Base-by-base conservation (phyloP, 2,797 vertebrate genomes). In the Fistularia tabacaria region DNA sequence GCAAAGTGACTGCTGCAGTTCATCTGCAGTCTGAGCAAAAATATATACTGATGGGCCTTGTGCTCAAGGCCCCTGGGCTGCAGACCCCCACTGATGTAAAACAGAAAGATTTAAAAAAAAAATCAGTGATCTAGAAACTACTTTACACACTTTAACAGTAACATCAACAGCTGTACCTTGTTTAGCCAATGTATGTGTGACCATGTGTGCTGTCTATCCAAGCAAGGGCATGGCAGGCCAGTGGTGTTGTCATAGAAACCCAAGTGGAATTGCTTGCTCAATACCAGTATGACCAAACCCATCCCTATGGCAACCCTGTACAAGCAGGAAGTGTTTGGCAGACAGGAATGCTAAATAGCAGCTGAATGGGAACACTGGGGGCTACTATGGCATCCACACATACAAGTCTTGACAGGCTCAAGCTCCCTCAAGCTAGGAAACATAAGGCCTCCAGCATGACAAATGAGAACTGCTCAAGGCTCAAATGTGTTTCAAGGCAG, bases 261-360 rank as follows among this genome's bases (percentile, higher is more conserved):
- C 48, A 62, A 69, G 64, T 44, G 54, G 50, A 51, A 73, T 66
- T 74, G 63, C 68, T 76, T 53, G 66, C 69, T 72, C 73, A 69
- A 50, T 60, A 57, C 61, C 46, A 54, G 71, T 47, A 50, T 57
- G 69, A 72, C 62, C 69, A 68, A 66, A 77, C 64, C 69, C 69
- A 49, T 80, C 61, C 38, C 75, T 51, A 66, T 50, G 51, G 71
- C 48, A 81, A 83, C 72, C 41, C 49, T 51, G 51, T 47, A 46
- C 77, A 80, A 81, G 73, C 69, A 83, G 68, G 75, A 80, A 73
- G 58, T 62, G 76, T 79, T 73, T 45, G 51, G 66, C 56, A 54
- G 66, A 70, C 57, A 83, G 72, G 77, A 82, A 79, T 79, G 71
- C 64, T 71, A 48, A 76, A 59, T 52, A 60, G 63, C 36, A 11